Percentiles rank a stretch among this genome's conserved stretches.
phyloP scores from a whole-genome alignment of 2,113 vertebrate species.

The Jacana jacana region DNA sequence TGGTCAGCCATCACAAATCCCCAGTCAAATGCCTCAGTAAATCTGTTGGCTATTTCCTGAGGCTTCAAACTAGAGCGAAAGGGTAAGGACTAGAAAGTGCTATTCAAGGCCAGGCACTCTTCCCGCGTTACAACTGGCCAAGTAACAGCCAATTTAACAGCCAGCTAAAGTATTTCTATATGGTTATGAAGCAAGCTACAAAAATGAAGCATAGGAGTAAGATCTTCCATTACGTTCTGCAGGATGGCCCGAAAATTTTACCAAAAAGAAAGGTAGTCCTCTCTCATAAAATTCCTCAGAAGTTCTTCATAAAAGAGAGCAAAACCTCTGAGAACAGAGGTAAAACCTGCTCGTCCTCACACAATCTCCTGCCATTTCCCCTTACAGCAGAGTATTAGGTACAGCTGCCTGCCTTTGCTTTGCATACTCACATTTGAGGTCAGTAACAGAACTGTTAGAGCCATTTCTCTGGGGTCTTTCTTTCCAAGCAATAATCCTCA shows the following conservation, averaged over 20 bases:
- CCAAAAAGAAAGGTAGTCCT: not conserved
- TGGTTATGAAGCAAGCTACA: not conserved
- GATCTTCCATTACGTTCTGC: not conserved
- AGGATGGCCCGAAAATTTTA: not conserved
- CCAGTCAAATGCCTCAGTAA: not conserved
- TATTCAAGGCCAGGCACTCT: not conserved
- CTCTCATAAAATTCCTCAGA: not conserved
- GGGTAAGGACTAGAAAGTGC: not conserved
- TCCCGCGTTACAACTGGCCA: not conserved
- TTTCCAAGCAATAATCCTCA: not conserved
- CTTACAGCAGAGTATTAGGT: not conserved
- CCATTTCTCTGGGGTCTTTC: not conserved
- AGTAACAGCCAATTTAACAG: not conserved
- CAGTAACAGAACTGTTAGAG: not conserved
- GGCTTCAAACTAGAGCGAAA: not conserved
- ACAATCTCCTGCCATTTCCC: not conserved
- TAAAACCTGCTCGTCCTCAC: not conserved
- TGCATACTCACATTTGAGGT: not conserved
- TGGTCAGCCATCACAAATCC: not conserved
- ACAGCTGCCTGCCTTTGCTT: not conserved
- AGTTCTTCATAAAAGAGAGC: not conserved
- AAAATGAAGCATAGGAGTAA: not conserved
- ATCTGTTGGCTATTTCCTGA: constrained; percentile 6
- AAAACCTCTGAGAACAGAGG: not conserved
- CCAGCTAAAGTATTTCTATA: not conserved